Evolutionary conservation across 2,113 vertebrate species (phyloP).

Genomic region (Gorsachius goisagi): DNA sequence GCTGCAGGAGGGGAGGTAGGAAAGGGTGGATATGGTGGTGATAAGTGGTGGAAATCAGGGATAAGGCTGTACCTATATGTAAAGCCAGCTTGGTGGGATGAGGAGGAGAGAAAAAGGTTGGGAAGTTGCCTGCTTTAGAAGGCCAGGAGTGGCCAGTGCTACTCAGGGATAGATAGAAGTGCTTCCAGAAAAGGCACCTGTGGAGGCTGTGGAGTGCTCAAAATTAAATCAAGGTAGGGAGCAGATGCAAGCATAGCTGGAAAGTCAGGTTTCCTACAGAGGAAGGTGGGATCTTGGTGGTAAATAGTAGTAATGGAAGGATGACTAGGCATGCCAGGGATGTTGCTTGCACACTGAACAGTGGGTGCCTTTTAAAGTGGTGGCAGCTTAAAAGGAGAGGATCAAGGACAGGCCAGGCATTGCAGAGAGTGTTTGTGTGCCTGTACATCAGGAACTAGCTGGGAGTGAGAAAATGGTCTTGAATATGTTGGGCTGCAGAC

Average conservation of each 20-base stretch:
- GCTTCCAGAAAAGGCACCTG: not conserved
- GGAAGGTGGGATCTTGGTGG: not conserved
- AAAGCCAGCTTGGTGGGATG: not conserved
- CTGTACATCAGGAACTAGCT: not conserved
- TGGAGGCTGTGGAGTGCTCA: not conserved
- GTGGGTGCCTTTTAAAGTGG: not conserved
- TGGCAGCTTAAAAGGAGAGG: not conserved
- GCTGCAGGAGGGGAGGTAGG: not conserved
- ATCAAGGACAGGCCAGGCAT: not conserved
- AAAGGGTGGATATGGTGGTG: not conserved
- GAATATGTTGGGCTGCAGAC: not conserved
- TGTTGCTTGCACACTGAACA: not conserved
- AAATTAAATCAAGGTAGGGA: not conserved
- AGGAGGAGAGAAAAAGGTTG: not conserved
- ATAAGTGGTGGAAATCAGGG: not conserved
- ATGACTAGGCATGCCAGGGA: not conserved
- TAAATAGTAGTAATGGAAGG: not conserved
- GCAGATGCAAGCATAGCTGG: not conserved
- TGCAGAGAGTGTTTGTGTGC: not conserved
- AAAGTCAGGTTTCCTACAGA: not conserved
- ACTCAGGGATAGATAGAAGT: not conserved
- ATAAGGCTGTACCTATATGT: not conserved
- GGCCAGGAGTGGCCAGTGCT: not conserved
- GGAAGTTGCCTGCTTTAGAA: not conserved
- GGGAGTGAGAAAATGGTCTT: not conserved